A percentile compares a stretch with the other conserved stretches of the same genome.
Evolutionary conservation across 2,797 vertebrate genomes (phyloP).

Genomic region (Gadopsis marmoratus): DNA sequence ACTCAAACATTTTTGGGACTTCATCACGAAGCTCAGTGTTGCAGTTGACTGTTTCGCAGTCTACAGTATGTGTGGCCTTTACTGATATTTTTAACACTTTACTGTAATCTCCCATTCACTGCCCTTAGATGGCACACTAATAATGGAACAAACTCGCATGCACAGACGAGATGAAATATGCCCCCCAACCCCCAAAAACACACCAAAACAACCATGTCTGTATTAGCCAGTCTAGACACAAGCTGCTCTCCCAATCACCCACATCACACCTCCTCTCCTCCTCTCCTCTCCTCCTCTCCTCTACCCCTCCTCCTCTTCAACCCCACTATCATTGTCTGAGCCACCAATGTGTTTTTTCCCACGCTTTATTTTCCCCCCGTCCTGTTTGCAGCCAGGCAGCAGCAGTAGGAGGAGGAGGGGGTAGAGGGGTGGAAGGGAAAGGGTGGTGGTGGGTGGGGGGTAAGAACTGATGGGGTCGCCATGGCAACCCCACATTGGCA

Average conservation of each 20-base stretch:
- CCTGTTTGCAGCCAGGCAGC: slow-evolving; percentile 74
- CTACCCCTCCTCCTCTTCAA: slow-evolving; percentile 1
- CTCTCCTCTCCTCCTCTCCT: too few species aligned
- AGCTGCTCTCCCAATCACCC: slow-evolving; percentile 67
- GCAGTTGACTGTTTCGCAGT: slow-evolving; percentile 24
- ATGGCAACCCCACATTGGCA: slow-evolving; percentile 82
- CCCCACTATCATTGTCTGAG: slow-evolving; percentile 73
- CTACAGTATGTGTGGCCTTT: background rate
- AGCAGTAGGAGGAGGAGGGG: slow-evolving; percentile 49
- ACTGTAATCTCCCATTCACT: slow-evolving; percentile 51
- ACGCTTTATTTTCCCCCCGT: slow-evolving; percentile 82
- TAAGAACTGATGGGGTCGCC: slow-evolving; percentile 77
- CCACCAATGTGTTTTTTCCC: slow-evolving; percentile 81
- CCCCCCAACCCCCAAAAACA: slow-evolving; percentile 55
- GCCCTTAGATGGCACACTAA: slow-evolving; percentile 50
- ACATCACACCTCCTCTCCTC: slow-evolving; percentile 30
- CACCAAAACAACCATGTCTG: slow-evolving; percentile 64
- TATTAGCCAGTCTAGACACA: slow-evolving; percentile 72
- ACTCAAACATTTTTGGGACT: slow-evolving; percentile 6
- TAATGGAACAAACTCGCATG: slow-evolving; percentile 31
- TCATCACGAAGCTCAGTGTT: slow-evolving; percentile 21
- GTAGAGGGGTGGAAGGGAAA: slow-evolving; percentile 6
- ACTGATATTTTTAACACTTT: background rate
- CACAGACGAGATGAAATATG: slow-evolving; percentile 60
- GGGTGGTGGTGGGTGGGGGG: slow-evolving; percentile 23